A percentile compares a stretch with the other conserved stretches of the same genome.
These are phyloP conservation scores for Drosophila serrata DNA, from an alignment of 1,140 invertebrate genomes.

Conservation along the genomic window DNA sequence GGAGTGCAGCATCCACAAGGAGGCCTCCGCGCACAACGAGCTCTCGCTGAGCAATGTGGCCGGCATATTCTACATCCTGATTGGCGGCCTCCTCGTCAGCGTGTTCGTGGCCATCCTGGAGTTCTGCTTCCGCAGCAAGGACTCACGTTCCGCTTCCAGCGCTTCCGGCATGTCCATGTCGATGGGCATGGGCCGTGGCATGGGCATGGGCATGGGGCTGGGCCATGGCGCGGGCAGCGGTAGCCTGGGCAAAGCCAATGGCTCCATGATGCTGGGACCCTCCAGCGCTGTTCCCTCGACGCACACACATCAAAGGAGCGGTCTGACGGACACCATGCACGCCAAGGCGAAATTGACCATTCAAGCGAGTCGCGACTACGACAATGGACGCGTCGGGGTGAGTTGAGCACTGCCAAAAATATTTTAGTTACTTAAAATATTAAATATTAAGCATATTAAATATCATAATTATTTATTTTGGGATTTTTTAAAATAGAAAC, in stretches of 20 bases:
- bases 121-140: conserved; percentile 95
- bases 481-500: background rate
- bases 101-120: conserved; percentile 95
- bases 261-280: conserved; percentile 69
- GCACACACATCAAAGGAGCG: conserved; percentile 89
- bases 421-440: background rate
- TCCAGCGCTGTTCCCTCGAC: conserved; percentile 79
- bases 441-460: background rate
- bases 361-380: conserved; percentile 90
- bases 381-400: conserved; percentile 89
- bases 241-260: conserved; percentile 86
- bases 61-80: conserved; percentile 99
- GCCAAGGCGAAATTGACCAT: conserved; percentile 94
- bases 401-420: conserved; percentile 31
- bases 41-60: conserved; percentile 98
- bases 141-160: conserved; percentile 46
- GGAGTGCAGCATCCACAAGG: conserved; percentile 90
- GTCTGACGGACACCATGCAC: conserved; percentile 94
- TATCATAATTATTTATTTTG: background rate
- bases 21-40: conserved; percentile 93
- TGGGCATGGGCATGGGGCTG: conserved; percentile 42
- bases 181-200: conserved; percentile 41
- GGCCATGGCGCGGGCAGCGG: conserved; percentile 85
- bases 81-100: conserved; percentile 95
- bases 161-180: conserved; percentile 85